Percentiles rank a stretch among this genome's conserved stretches.
Conservation (phyloP, 2,797 vertebrate genomes). For the Pogonophryne albipinna region DNA sequence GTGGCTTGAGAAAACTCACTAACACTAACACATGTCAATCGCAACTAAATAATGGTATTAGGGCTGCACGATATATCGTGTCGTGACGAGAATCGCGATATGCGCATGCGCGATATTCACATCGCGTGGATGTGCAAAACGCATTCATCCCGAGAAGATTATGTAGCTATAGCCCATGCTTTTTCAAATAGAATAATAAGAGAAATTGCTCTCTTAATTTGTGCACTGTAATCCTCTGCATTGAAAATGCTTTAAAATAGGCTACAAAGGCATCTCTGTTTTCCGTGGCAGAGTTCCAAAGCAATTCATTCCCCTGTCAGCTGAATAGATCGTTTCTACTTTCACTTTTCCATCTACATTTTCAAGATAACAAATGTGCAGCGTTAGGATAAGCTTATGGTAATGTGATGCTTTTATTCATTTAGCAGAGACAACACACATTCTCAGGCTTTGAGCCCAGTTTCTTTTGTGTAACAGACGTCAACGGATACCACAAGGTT, state of each 20-base stretch:
- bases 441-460: background rate
- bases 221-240: conserved; percentile 44
- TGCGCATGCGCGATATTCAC: no score
- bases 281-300: conserved; percentile 56
- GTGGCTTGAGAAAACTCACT: no score
- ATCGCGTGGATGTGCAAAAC: no score
- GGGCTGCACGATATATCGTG: no score
- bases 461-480: background rate
- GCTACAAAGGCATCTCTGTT: conserved; percentile 35
- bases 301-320: conserved; percentile 56
- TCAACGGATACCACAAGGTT: background rate
- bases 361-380: conserved; percentile 56
- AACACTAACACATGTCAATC: background rate
- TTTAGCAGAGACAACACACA: conserved; percentile 15
- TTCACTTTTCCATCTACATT: conserved; percentile 44
- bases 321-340: conserved; percentile 45
- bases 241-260: conserved; percentile 31
- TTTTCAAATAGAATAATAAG: conserved; percentile 8
- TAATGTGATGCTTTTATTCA: conserved; percentile 48
- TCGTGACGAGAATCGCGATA: no score
- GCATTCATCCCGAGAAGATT: no score
- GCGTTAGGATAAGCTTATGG: conserved; percentile 48
- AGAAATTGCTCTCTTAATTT: conserved; percentile 35
- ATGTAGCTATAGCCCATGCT: background rate
- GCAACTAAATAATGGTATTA: background rate